These are phyloP conservation scores for Arenaria interpres DNA, from an alignment of 2,113 vertebrate species.

Conservation along the genomic window DNA sequence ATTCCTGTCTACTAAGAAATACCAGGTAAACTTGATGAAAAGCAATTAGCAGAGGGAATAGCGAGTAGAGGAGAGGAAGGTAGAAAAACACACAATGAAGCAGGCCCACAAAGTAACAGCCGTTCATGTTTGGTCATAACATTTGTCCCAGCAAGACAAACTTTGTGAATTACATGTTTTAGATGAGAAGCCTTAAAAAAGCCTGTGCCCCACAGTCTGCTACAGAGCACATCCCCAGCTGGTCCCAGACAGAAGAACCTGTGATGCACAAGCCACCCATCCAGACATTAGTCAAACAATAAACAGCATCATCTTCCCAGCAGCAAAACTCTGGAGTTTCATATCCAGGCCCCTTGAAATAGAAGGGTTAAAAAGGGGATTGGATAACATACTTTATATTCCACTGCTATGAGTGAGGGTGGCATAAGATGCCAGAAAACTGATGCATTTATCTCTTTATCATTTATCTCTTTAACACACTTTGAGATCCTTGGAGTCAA, in stretches of 20 bases:
- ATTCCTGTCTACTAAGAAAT: not conserved
- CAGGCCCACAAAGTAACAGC: not conserved
- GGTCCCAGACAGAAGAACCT: not conserved
- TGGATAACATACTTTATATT: not conserved
- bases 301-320: not conserved
- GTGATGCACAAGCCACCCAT: not conserved
- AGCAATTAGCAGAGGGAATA: not conserved
- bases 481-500: not conserved
- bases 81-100: not conserved
- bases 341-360: not conserved
- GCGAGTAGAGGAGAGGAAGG: not conserved
- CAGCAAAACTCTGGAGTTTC: not conserved
- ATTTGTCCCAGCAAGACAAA: not conserved
- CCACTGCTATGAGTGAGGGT: not conserved
- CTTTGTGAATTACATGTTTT: not conserved
- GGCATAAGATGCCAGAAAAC: not conserved
- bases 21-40: not conserved
- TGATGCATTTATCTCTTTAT: not conserved
- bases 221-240: not conserved
- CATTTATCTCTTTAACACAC: not conserved
- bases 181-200: not conserved
- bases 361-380: not conserved
- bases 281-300: not conserved
- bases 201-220: not conserved
- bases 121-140: not conserved